These are phyloP conservation scores for Montifringilla adamsi DNA, from an alignment of 2,113 vertebrate species.

Conservation along the genomic window DNA sequence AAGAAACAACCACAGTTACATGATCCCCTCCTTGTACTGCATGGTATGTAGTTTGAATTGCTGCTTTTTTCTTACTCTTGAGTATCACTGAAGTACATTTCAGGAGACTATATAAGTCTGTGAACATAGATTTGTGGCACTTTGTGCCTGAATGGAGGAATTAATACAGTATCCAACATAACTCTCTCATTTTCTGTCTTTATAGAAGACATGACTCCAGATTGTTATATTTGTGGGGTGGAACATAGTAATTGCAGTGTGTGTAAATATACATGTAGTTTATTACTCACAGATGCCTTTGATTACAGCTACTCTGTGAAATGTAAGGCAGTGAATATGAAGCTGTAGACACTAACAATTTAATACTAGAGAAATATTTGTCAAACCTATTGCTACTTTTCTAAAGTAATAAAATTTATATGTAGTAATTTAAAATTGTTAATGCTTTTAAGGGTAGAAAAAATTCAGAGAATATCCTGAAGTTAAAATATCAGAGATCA, in stretches of 20 bases:
- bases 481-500: not conserved
- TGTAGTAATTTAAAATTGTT: not conserved
- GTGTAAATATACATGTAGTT: not conserved
- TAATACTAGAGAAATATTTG: not conserved
- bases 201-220: not conserved
- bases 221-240: not conserved
- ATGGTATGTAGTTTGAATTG: not conserved
- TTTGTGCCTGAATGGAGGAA: not conserved
- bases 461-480: not conserved
- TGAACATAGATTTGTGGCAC: not conserved
- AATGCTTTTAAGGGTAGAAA: not conserved
- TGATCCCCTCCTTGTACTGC: rapidly evolving
- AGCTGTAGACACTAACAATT: not conserved
- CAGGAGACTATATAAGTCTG: not conserved
- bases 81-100: not conserved
- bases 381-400: not conserved
- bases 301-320: not conserved
- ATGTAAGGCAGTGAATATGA: not conserved
- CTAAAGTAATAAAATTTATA: not conserved
- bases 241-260: not conserved
- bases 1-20: not conserved
- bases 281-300: not conserved
- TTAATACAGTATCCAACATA: not conserved
- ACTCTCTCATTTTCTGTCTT: not conserved
- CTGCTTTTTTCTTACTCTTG: not conserved